Evolutionary conservation across 23 tunicate species (phyloP).

Genomic region (Ascidia mentula): DNA sequence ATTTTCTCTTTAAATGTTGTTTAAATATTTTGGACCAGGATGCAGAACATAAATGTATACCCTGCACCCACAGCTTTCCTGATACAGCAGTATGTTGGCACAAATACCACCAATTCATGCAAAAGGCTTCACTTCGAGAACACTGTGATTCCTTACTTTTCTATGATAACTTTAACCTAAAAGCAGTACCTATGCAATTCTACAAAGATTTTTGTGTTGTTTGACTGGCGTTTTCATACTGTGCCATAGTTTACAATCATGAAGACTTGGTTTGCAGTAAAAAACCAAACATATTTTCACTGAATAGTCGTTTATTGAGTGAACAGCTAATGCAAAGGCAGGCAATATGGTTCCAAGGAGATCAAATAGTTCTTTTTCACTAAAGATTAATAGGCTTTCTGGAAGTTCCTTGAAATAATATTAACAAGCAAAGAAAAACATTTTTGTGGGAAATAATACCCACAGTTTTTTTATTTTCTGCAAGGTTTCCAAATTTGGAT

Average conservation of each 20-base stretch:
- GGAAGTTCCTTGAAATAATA: too few relatives aligned
- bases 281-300: background rate
- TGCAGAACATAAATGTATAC: background rate
- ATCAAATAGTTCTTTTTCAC: too few relatives aligned
- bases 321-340: too few relatives aligned
- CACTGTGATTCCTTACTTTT: constrained; percentile 8
- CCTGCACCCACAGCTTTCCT: constrained; percentile 10
- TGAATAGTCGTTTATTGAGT: background rate
- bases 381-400: too few relatives aligned
- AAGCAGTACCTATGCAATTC: background rate
- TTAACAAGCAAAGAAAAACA: too few relatives aligned
- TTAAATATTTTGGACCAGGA: too few relatives aligned
- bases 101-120: background rate
- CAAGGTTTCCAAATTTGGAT: too few relatives aligned
- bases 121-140: background rate
- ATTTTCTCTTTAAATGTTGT: too few relatives aligned
- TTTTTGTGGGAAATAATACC: too few relatives aligned
- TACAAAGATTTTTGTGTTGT: background rate
- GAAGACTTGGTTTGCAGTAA: constrained; percentile 2
- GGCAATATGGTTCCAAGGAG: too few relatives aligned
- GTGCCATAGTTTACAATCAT: background rate
- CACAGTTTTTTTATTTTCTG: too few relatives aligned
- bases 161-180: too few relatives aligned
- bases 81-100: background rate
- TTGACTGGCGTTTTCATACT: background rate